phyloP scores from a whole-genome alignment of 2,888 invertebrate genomes.

The Pteria penguin region DNA sequence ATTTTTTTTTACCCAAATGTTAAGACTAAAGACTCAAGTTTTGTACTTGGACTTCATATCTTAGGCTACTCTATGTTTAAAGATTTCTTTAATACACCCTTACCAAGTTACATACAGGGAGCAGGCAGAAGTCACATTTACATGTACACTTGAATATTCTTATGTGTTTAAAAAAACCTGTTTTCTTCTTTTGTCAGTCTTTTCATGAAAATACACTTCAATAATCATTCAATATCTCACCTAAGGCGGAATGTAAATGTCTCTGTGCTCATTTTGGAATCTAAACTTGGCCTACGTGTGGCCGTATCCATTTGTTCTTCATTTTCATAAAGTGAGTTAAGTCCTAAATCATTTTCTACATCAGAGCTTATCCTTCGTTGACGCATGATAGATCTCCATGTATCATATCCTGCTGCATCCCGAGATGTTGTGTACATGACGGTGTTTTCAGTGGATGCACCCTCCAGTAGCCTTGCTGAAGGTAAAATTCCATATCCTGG shows the following conservation, averaged over 20 bases:
- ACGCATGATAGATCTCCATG: constrained; percentile 77
- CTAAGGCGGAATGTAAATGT: constrained; percentile 31
- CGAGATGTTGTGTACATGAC: constrained; percentile 74
- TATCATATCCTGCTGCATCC: constrained; percentile 79
- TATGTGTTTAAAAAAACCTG: too few species aligned
- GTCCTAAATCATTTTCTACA: constrained; percentile 64
- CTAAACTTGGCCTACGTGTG: constrained; percentile 61
- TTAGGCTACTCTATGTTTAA: too few species aligned
- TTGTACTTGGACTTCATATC: too few species aligned
- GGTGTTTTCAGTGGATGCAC: constrained; percentile 55
- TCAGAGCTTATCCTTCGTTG: constrained; percentile 73
- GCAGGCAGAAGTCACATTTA: too few species aligned
- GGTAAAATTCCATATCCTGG: constrained; percentile 48
- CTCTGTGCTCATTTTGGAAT: constrained; percentile 44
- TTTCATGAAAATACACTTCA: too few species aligned
- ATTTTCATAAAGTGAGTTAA: constrained; percentile 56
- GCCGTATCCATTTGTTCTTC: constrained; percentile 51
- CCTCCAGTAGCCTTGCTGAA: constrained; percentile 52
- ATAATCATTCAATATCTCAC: too few species aligned
- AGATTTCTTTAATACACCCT: too few species aligned
- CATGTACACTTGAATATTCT: too few species aligned
- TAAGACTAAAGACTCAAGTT: too few species aligned
- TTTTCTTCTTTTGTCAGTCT: too few species aligned
- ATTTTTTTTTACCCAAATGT: too few species aligned
- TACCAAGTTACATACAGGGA: too few species aligned